Conservation (phyloP, 2,797 vertebrate species). For the Scarus forsteni region DNA sequence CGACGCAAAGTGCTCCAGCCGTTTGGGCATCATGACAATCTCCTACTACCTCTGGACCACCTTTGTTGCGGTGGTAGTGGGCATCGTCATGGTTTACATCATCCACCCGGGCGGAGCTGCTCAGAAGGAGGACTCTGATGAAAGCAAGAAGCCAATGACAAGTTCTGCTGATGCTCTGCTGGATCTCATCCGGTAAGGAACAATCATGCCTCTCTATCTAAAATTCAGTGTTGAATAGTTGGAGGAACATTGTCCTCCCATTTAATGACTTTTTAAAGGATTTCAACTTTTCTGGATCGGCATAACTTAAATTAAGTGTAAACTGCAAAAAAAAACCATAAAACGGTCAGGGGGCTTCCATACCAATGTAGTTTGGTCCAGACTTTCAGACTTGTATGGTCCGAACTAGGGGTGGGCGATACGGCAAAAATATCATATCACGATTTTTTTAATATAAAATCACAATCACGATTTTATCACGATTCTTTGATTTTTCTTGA, state of each 20-base stretch:
- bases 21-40: slow-evolving; percentile 95
- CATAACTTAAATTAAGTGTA: too few relatives aligned
- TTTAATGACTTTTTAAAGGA: background rate
- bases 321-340: too few relatives aligned
- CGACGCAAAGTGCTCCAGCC: slow-evolving; percentile 97
- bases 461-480: too few relatives aligned
- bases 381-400: too few relatives aligned
- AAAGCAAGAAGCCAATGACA: slow-evolving; percentile 94
- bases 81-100: slow-evolving; percentile 96
- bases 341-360: too few relatives aligned
- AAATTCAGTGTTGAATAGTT: background rate
- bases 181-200: slow-evolving; percentile 94
- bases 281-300: too few relatives aligned
- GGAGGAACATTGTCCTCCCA: background rate
- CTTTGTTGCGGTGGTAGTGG: slow-evolving; percentile 95
- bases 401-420: too few relatives aligned
- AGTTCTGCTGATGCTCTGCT: slow-evolving; percentile 97
- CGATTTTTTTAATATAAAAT: too few relatives aligned
- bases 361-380: too few relatives aligned
- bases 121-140: slow-evolving; percentile 93
- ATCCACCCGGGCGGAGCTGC: slow-evolving; percentile 97
- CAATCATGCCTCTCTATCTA: background rate
- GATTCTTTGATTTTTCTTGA: too few relatives aligned
- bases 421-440: too few relatives aligned
- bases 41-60: slow-evolving; percentile 99